A percentile compares a stretch with the other conserved stretches of the same genome.
These are phyloP conservation scores for Leptopilina drosophilae DNA, from an alignment of 2,888 invertebrate species.

Conservation along the genomic window DNA sequence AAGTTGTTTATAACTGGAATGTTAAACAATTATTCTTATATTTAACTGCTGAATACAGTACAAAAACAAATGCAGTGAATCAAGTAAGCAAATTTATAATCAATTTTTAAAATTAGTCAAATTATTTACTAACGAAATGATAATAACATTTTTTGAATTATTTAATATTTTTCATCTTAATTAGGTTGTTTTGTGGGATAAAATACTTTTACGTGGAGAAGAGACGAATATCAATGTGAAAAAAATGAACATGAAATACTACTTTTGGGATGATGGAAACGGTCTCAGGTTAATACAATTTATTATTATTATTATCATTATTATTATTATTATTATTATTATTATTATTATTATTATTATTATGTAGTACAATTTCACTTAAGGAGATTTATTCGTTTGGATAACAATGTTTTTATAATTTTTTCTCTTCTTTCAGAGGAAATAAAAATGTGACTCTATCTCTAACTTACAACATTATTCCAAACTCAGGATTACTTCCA, in stretches of 20 bases:
- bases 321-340: too few relatives aligned
- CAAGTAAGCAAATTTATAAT: constrained; percentile 78
- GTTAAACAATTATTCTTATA: constrained; percentile 98
- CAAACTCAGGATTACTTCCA: constrained; percentile 97
- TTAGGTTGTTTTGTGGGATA: constrained; percentile 98
- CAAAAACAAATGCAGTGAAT: constrained; percentile 90
- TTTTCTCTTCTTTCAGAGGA: constrained; percentile 82
- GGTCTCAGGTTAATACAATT: constrained; percentile 87
- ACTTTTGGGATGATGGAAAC: constrained; percentile 99
- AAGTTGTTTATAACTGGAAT: constrained; percentile 99
- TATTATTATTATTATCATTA: too few relatives aligned
- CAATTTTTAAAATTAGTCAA: not conserved
- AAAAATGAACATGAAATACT: constrained; percentile 98
- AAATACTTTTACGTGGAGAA: constrained; percentile 96
- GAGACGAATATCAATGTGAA: constrained; percentile 95
- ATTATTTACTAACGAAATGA: constrained; percentile 2
- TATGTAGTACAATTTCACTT: not conserved
- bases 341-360: too few relatives aligned
- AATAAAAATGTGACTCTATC: constrained; percentile 96
- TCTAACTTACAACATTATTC: constrained; percentile 98
- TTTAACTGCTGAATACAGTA: constrained; percentile 96
- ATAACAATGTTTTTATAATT: too few relatives aligned
- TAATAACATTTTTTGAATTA: constrained; percentile 27
- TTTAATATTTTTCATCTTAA: constrained; percentile 36
- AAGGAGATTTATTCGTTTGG: not conserved